These are phyloP conservation scores for Morinoia aosen DNA, from an alignment of 2,888 invertebrate genomes.

Conservation along the genomic window DNA sequence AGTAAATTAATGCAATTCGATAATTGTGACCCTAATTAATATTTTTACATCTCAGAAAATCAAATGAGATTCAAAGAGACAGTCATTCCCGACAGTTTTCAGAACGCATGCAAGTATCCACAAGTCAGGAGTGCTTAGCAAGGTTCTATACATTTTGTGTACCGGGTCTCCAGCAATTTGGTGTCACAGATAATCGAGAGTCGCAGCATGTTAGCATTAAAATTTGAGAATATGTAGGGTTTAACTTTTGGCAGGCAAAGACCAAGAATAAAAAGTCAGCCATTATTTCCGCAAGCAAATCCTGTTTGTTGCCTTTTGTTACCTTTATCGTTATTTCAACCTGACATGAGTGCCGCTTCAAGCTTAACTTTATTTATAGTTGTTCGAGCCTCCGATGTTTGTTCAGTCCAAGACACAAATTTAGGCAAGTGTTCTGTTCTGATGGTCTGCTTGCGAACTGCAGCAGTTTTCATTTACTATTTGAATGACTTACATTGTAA, in stretches of 20 bases:
- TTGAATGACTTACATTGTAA: background rate
- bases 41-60: no score
- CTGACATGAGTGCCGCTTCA: background rate
- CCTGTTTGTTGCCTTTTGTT: background rate
- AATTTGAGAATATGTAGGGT: background rate
- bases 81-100: no score
- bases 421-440: background rate
- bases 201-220: background rate
- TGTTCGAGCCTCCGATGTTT: background rate
- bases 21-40: no score
- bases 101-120: no score
- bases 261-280: background rate
- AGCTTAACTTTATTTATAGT: background rate
- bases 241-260: background rate
- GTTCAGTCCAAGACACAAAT: background rate
- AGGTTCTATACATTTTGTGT: no score
- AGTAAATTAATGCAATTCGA: no score
- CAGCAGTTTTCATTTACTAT: background rate
- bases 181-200: background rate
- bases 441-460: background rate
- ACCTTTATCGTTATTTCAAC: background rate
- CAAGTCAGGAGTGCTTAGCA: no score
- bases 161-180: background rate
- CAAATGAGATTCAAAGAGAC: no score
- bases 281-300: background rate